phyloP scores from a whole-genome alignment of 2,888 invertebrate species.

The Cantharis rustica region DNA sequence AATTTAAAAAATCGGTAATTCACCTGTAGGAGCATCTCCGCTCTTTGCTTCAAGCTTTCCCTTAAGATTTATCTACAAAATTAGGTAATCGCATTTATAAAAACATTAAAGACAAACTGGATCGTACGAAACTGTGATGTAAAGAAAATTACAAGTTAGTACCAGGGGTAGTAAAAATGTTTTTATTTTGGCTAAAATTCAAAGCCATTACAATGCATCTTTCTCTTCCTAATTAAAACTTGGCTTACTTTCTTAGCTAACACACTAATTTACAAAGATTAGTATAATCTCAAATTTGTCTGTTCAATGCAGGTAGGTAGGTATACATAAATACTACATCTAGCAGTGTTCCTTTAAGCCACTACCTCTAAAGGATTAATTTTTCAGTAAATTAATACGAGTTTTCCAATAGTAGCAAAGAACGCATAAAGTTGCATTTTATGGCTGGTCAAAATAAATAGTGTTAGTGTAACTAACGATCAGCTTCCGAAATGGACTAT shows the following conservation, averaged over 20 bases:
- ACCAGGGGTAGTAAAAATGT: background rate
- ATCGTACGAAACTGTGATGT: background rate
- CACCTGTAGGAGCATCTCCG: background rate
- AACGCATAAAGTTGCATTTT: conserved; percentile 27
- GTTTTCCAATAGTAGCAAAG: conserved; percentile 5
- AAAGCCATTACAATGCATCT: background rate
- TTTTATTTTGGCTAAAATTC: background rate
- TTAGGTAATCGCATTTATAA: background rate
- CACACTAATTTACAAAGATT: background rate
- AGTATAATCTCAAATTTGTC: background rate
- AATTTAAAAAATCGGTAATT: background rate
- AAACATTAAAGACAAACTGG: background rate
- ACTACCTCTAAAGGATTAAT: background rate
- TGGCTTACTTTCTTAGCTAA: background rate
- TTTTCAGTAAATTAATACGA: background rate
- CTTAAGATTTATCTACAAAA: background rate
- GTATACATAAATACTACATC: no score
- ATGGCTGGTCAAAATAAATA: conserved; percentile 28
- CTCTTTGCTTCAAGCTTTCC: background rate
- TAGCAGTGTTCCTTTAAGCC: background rate
- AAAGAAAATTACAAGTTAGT: background rate
- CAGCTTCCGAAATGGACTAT: conserved; percentile 41
- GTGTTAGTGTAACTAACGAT: conserved; percentile 30
- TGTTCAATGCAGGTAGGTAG: background rate
- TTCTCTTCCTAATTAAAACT: background rate